These are phyloP conservation scores for Glossophaga mutica DNA, from an alignment of 2,797 vertebrate species.

Conservation along the genomic window DNA sequence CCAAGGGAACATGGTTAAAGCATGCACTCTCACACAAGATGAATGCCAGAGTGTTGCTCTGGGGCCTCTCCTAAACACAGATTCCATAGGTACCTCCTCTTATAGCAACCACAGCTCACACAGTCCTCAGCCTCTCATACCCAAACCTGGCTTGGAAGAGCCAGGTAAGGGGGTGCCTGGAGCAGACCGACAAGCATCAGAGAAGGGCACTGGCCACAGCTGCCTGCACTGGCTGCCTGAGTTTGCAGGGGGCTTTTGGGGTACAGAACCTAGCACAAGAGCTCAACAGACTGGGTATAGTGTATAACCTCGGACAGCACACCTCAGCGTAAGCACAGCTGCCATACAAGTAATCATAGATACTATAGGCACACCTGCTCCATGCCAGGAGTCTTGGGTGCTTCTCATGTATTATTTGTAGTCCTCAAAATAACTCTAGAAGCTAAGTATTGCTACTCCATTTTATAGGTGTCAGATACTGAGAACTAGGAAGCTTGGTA, in stretches of 20 bases:
- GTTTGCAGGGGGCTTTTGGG: background rate
- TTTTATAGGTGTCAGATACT: background rate
- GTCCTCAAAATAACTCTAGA: background rate
- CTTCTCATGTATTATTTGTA: background rate
- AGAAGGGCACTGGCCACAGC: background rate
- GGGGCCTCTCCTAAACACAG: background rate
- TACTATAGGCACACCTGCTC: background rate
- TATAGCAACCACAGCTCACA: background rate
- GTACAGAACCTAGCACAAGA: background rate
- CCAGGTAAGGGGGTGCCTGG: background rate
- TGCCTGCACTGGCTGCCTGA: background rate
- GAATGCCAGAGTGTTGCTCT: background rate
- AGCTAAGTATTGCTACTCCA: background rate
- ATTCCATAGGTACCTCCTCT: background rate
- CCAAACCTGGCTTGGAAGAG: background rate
- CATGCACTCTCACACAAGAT: background rate
- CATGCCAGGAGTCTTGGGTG: background rate
- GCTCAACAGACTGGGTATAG: accelerated
- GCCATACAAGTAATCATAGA: accelerated
- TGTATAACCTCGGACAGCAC: background rate
- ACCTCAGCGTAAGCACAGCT: background rate
- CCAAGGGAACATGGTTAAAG: background rate
- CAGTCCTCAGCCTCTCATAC: background rate
- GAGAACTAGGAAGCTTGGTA: background rate
- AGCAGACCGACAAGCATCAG: background rate